These are phyloP conservation scores for Peucedramus taeniatus DNA, from an alignment of 2,113 vertebrate genomes.

Conservation along the genomic window DNA sequence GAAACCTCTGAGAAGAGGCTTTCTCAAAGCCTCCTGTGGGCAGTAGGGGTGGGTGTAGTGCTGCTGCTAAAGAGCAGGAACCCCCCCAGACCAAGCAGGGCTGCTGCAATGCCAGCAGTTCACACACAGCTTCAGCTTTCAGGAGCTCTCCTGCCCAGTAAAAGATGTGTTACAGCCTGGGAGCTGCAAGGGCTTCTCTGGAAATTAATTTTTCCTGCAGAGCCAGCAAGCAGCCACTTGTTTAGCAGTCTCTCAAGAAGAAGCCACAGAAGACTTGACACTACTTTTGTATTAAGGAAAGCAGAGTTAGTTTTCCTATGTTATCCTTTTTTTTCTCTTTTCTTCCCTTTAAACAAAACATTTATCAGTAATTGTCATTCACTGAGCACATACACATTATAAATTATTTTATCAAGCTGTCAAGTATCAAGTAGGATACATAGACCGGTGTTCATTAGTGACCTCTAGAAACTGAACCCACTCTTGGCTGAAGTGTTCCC, in stretches of 20 bases:
- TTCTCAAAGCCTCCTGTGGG: neutral
- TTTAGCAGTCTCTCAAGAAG: neutral
- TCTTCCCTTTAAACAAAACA: neutral
- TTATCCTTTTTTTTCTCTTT: neutral
- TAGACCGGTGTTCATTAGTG: neutral
- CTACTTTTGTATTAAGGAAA: neutral
- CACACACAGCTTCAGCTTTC: neutral
- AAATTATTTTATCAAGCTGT: neutral
- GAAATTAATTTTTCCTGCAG: neutral
- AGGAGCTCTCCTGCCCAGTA: neutral
- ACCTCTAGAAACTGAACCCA: neutral
- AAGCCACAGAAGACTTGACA: neutral
- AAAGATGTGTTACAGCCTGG: accelerated
- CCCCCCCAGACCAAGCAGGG: neutral
- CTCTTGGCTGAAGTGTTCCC: neutral
- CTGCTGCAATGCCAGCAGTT: neutral
- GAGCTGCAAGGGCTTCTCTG: neutral
- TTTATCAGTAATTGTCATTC: neutral
- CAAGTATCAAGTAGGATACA: neutral
- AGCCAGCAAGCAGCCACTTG: neutral
- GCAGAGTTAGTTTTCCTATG: neutral
- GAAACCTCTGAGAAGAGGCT: neutral
- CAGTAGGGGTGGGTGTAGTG: neutral
- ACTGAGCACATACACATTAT: neutral
- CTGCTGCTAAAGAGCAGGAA: neutral